Conservation (phyloP, 2,888 invertebrate species). For the Ceramica pisi region DNA sequence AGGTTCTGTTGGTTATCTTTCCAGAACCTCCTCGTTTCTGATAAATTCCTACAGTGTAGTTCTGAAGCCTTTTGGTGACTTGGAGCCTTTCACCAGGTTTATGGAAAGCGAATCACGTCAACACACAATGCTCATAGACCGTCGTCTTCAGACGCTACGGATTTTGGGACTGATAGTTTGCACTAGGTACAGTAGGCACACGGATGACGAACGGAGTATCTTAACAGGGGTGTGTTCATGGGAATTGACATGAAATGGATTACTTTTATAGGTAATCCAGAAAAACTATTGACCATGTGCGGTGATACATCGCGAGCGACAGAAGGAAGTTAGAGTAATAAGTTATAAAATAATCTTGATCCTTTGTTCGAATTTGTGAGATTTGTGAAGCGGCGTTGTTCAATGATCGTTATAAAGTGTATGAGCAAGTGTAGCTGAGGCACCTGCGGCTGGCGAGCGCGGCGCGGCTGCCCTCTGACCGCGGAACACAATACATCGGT, state of each 20-base stretch:
- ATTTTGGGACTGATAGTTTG: too few species aligned
- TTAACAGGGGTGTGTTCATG: background rate
- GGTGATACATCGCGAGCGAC: background rate
- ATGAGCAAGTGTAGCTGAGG: background rate
- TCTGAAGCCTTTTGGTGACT: too few species aligned
- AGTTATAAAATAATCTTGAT: background rate
- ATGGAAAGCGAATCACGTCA: too few species aligned
- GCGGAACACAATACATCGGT: conserved; percentile 59
- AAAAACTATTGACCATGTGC: background rate
- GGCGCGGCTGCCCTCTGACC: conserved; percentile 55
- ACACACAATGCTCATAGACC: too few species aligned
- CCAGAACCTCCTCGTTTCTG: background rate
- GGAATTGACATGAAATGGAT: background rate
- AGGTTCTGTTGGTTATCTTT: background rate
- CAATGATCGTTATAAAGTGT: background rate
- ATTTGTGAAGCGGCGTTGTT: background rate
- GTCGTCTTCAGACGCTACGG: too few species aligned
- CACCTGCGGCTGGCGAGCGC: conserved; percentile 30
- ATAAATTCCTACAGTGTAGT: background rate
- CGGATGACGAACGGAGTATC: too few species aligned
- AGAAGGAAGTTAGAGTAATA: too few species aligned
- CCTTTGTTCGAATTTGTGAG: background rate
- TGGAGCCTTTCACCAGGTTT: too few species aligned
- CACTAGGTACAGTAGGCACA: too few species aligned
- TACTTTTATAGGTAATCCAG: background rate